Percentiles rank a stretch among this genome's conserved stretches.
Conservation (phyloP, 1,140 invertebrate genomes). For the Drosophila cardini region DNA sequence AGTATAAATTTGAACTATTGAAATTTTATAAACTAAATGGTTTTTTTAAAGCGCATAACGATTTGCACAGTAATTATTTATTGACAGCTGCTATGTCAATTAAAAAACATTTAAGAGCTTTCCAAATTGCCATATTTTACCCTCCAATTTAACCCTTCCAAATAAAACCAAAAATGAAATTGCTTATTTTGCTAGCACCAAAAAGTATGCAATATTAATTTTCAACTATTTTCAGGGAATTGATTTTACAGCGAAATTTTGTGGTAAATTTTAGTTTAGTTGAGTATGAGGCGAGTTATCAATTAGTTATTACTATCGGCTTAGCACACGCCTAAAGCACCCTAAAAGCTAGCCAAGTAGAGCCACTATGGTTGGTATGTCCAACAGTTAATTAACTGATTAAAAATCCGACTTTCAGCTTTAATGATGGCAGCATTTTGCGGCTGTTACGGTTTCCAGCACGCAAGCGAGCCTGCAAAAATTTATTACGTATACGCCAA, state of each 20-base stretch:
- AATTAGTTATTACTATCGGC: slow-evolving; percentile 14
- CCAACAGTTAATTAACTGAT: slow-evolving; percentile 52
- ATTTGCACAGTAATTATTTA: not conserved
- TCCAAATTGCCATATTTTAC: no score
- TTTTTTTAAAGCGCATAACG: no score
- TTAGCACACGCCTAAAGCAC: not conserved
- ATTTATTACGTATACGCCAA: slow-evolving; percentile 80
- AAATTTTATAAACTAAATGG: no score
- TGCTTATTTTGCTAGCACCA: not conserved
- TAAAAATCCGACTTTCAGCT: slow-evolving; percentile 44
- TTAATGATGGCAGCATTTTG: slow-evolving; percentile 41
- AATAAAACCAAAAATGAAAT: not conserved
- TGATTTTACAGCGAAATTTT: not conserved
- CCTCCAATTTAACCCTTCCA: not conserved
- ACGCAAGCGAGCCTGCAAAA: slow-evolving; percentile 65
- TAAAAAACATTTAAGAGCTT: not conserved
- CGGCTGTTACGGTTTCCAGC: slow-evolving; percentile 53
- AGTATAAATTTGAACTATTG: no score
- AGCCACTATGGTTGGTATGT: not conserved
- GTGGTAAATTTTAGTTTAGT: not conserved
- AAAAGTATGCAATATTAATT: slow-evolving; percentile 6
- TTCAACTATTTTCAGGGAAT: not conserved
- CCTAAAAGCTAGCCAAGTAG: not conserved
- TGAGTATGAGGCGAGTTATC: slow-evolving; percentile 5
- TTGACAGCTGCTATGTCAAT: not conserved